A percentile compares a stretch with the other conserved stretches of the same genome.
phyloP scores from a whole-genome alignment of 2,113 vertebrate genomes.

The Poicephalus meyeri region DNA sequence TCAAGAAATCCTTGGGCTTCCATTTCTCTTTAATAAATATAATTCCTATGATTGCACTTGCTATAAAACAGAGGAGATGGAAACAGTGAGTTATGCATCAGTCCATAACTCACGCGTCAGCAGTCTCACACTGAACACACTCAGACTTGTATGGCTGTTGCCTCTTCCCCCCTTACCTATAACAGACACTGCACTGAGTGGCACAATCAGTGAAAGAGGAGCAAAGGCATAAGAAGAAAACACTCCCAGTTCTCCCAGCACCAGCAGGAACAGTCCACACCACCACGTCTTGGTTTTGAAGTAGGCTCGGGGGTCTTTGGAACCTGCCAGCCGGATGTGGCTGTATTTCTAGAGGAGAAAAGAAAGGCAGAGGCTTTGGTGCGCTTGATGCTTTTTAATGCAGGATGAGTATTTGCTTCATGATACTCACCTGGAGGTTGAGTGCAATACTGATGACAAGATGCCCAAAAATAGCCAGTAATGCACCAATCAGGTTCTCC shows the following conservation, averaged over 20 bases:
- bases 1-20: conserved; percentile 90
- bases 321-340: conserved; percentile 85
- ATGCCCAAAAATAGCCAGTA: conserved; percentile 94
- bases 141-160: accelerated
- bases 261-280: conserved; percentile 85
- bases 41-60: conserved; percentile 93
- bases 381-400: accelerated
- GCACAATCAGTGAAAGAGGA: conserved; percentile 88
- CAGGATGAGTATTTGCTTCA: not conserved
- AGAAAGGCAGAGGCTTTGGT: not conserved
- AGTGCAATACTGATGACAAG: conserved; percentile 92
- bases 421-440: conserved; percentile 86
- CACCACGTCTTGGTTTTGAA: conserved; percentile 96
- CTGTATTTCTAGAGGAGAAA: conserved; percentile 86
- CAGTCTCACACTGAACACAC: not conserved
- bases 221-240: conserved; percentile 94
- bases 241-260: conserved; percentile 87
- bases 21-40: conserved; percentile 94
- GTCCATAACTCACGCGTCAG: not conserved
- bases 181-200: conserved; percentile 89
- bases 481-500: conserved; percentile 95
- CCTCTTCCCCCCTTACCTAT: conserved; percentile 76
- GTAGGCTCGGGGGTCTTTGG: conserved; percentile 87
- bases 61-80: conserved; percentile 61
- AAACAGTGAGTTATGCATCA: not conserved